Conservation (phyloP, 2,888 invertebrate species). For the Hybos culiciformis region DNA sequence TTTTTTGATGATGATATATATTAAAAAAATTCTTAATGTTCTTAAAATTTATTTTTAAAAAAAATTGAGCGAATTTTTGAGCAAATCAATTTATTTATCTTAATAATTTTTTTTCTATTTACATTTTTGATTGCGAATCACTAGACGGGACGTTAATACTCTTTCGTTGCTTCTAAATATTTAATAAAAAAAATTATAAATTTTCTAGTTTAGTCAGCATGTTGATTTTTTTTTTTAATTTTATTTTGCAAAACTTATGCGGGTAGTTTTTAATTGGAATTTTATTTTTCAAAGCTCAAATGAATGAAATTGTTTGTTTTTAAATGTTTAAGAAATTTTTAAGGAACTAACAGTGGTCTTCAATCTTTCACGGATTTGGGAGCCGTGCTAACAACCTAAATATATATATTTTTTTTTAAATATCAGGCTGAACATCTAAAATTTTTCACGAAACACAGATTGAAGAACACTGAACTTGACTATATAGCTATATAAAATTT, state of each 20-base stretch:
- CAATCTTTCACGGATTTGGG: too few relatives aligned
- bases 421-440: too few relatives aligned
- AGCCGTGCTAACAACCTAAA: too few relatives aligned
- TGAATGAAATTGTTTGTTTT: background rate
- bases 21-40: constrained; percentile 1
- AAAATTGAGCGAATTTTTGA: background rate
- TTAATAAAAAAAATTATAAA: too few relatives aligned
- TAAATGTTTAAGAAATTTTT: background rate
- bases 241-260: background rate
- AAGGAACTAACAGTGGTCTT: too few relatives aligned
- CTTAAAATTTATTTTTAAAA: constrained; percentile 13
- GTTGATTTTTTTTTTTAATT: background rate
- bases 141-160: background rate
- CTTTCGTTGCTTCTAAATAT: background rate
- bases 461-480: too few relatives aligned
- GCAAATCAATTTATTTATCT: background rate
- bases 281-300: background rate
- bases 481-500: too few relatives aligned
- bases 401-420: too few relatives aligned
- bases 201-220: too few relatives aligned
- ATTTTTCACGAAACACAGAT: too few relatives aligned
- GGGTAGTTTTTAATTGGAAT: background rate
- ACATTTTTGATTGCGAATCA: background rate
- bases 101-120: background rate
- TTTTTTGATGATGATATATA: background rate